Base-by-base conservation (phyloP, 2,888 invertebrate genomes). In the Perizoma affinitatum region DNA sequence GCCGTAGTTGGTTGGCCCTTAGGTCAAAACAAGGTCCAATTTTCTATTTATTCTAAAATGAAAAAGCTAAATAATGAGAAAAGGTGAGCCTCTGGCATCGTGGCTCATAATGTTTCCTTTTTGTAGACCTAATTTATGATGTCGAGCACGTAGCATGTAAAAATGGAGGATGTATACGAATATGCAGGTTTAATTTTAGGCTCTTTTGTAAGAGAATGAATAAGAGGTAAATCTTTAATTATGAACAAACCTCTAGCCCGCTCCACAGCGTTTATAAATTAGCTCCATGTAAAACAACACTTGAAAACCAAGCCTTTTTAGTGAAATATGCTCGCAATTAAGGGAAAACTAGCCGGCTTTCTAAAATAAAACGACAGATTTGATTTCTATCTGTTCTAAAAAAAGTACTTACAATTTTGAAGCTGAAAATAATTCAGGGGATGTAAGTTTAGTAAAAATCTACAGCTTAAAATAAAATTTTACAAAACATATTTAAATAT, bases 81-180 rank as follows among this genome's bases (percentile, higher is more conserved):
- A 82, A 78, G 79, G 80, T 78, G 75, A 79, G 80, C 80, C 81
- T 75, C 79, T 74, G 75, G 80, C 80, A 69, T 76, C 74, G 79
- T 69, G 74, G 76, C 80, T 84, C 81, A 81, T 85, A 85, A 86
- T 82, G 79, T 78, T 78, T 79, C 78, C 78, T 84, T 86, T 86
- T 86, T 85, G 84, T 85, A 81, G 76, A 82, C 79, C 83, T 87
- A 86, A 88, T 87, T 87, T 86, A 87, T 85, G 83, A 84, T 84
- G 80, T 82, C 72, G 79, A 74, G 78, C 84, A 80, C 81, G 83
- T 80, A 82, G 74, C 82, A 77, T 80, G 81, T 82, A 84, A 85
- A 84, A 84, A 84, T 82, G 75, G 80, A 73, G 76, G 79, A 80
- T 82, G 77, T 82, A 75, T 79, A 84, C 82, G 85, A 86, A 85